phyloP scores from a whole-genome alignment of 2,113 vertebrate species.

The Thoracochromis brauschi region DNA sequence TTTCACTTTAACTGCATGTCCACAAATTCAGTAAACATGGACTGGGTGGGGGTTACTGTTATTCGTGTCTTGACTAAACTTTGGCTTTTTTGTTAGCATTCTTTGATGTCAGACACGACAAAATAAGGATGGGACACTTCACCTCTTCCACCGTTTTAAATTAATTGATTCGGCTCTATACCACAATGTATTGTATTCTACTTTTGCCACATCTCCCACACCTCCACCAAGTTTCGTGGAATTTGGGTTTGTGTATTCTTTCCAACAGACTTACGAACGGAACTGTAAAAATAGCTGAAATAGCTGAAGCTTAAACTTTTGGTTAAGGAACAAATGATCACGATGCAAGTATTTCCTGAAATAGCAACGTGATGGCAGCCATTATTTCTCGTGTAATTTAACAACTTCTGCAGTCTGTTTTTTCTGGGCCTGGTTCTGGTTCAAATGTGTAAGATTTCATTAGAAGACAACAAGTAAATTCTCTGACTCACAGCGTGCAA shows the following conservation, averaged over 20 bases:
- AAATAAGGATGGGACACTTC: background rate
- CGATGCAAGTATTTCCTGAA: background rate
- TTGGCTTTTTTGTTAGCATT: background rate
- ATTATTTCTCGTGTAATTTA: background rate
- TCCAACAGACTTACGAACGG: background rate
- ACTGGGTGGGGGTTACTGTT: background rate
- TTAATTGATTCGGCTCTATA: background rate
- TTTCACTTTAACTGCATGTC: background rate
- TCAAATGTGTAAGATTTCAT: background rate
- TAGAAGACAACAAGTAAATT: background rate
- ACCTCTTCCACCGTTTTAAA: accelerated
- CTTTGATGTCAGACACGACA: background rate
- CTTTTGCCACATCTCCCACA: background rate
- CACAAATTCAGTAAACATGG: background rate
- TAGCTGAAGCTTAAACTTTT: background rate
- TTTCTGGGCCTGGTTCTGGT: background rate
- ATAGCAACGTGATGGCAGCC: background rate
- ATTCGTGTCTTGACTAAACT: background rate
- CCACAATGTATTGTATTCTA: background rate
- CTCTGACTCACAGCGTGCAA: background rate
- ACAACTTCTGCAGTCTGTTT: background rate
- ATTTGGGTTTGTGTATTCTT: background rate
- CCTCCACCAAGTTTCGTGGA: background rate
- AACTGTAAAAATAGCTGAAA: background rate
- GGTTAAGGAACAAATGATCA: background rate